Evolutionary conservation across 1,140 invertebrate genomes (phyloP), one percentile per base, ranked within the genome.

Genomic region (Oncopeltus fasciatus): DNA sequence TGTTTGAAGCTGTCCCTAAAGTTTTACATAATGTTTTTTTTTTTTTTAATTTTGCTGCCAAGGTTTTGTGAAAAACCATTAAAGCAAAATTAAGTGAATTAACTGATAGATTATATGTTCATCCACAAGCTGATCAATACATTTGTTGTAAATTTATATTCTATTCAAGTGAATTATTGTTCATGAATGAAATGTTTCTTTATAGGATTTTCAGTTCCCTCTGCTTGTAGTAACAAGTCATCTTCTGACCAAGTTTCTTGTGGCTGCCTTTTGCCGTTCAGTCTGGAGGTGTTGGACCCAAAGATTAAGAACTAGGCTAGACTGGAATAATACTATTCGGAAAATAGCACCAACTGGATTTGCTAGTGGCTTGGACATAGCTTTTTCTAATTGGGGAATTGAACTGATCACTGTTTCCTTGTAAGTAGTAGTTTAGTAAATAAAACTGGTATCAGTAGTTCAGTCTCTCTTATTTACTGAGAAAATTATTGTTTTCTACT

Each of bases 311-410:
- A 74, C 87, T 16, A 70, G 80, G 31, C 70, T 93, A 27, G 76
- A 81, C 61, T 91, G 87, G 78, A 80, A 82, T 49, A 78, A 73
- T 44, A 81, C 83, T 70, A 61, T 84, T 28, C 72, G 74, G 59
- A 78, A 79, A 68, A 76, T 95, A 58, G 83, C 81, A 0, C 83
- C 86, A 16, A 83, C 88, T 49, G 93, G 93, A 16, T 76, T 95
- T 60, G 90, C 90, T 59, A 95, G 92, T 75, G 92, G 92, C 12
- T 80, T 98, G 47, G 95, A 98, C 73, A 93, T 99, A 71, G 93
- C 92, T 20, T 86, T 98, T 71, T 98, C 95, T 9, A 96, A 97
- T 74, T 98, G 94, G 94, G 92, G 89, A 27, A 80, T 97, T 67
- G 89, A 92, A 70, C 81, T 94, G 64, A 91, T 96, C 27, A 92